Percentiles rank a stretch among this genome's conserved stretches.
phyloP scores from a whole-genome alignment of 2,797 vertebrate genomes.

The Crocodylus rhombifer region DNA sequence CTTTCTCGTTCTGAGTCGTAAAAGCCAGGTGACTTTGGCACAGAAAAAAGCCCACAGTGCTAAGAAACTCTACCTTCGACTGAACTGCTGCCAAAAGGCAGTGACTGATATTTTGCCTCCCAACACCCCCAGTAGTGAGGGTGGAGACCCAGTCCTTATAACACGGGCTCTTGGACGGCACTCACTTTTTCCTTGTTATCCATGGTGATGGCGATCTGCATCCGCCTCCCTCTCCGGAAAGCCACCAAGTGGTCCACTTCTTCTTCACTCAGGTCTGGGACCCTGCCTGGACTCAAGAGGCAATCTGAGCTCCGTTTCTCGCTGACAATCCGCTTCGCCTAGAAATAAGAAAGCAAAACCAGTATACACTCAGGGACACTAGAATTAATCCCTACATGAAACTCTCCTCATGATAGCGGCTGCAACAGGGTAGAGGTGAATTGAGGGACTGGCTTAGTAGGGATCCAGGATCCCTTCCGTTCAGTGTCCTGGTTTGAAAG shows the following conservation, averaged over 20 bases:
- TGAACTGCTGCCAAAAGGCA: not conserved
- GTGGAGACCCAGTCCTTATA: not conserved
- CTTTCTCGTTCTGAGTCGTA: not conserved
- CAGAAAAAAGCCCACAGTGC: not conserved
- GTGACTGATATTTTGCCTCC: not conserved
- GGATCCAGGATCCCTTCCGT: not conserved
- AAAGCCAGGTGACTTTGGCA: not conserved
- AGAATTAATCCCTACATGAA: not conserved
- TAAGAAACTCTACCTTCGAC: not conserved
- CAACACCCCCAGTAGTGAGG: not conserved
- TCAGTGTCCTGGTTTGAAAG: not conserved
- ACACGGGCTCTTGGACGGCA: not conserved
- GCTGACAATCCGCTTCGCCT: conserved; percentile 93
- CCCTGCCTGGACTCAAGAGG: conserved; percentile 53
- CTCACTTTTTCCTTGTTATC: conserved; percentile 84
- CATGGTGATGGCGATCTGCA: conserved; percentile 78
- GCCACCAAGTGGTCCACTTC: conserved; percentile 78
- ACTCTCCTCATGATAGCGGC: not conserved
- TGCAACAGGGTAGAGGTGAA: not conserved
- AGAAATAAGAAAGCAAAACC: not conserved
- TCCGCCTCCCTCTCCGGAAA: conserved; percentile 76
- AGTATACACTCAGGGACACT: not conserved
- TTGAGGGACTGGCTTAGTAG: too few species aligned
- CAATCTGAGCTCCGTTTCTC: conserved; percentile 82
- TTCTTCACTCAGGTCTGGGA: conserved; percentile 72